These are phyloP conservation scores for Lochmaea crataegi DNA, from an alignment of 2,888 invertebrate species.

Conservation along the genomic window DNA sequence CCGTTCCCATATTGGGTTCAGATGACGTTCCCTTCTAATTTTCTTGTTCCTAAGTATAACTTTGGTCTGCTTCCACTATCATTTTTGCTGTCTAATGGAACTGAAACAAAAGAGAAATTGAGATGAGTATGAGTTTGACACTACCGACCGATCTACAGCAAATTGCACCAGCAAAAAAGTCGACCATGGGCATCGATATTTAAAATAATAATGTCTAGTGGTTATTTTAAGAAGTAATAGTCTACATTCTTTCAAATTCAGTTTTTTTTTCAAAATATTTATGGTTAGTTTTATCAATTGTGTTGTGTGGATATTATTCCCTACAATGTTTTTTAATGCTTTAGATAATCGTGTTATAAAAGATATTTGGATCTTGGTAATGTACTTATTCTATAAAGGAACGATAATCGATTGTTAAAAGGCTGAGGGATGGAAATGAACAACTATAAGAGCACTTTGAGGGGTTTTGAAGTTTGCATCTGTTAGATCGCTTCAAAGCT, in stretches of 20 bases:
- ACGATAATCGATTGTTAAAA: neutral
- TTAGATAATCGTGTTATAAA: neutral
- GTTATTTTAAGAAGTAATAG: no score
- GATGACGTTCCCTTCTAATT: neutral
- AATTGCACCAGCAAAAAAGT: no score
- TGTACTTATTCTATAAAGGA: no score
- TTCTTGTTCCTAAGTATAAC: neutral
- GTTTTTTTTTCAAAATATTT: no score
- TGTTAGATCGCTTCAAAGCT: neutral
- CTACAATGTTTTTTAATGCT: neutral
- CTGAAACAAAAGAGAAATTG: constrained; percentile 17
- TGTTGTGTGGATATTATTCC: neutral
- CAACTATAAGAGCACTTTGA: neutral
- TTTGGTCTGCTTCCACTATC: constrained; percentile 12
- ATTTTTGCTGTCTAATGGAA: constrained; percentile 9
- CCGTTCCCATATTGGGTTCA: constrained; percentile 65
- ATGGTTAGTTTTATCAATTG: no score
- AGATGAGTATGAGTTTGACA: neutral
- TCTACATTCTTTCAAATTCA: no score
- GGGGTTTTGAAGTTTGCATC: neutral
- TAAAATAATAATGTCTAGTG: no score
- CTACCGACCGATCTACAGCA: no score
- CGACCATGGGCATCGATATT: no score
- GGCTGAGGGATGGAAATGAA: neutral
- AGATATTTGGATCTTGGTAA: neutral